Evolutionary conservation across 2,797 vertebrate genomes (phyloP).

Genomic region (Alosa sapidissima): DNA sequence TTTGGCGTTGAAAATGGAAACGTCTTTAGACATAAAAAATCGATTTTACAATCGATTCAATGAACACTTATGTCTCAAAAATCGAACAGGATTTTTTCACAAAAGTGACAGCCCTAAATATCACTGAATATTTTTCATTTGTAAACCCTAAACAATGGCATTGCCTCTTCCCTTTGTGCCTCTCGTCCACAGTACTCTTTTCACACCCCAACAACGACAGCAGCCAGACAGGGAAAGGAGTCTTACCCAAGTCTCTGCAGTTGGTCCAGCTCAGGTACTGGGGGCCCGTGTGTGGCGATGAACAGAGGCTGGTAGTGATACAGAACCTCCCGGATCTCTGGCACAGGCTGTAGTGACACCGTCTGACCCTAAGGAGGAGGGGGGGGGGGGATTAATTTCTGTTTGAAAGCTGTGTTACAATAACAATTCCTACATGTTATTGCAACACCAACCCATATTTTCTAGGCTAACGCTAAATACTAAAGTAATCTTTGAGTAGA

Average conservation of each 20-base stretch:
- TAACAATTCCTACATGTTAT: background rate
- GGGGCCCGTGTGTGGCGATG: constrained; percentile 84
- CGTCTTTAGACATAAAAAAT: too few species aligned
- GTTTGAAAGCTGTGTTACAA: background rate
- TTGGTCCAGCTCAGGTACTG: constrained; percentile 84
- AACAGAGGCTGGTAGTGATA: constrained; percentile 86
- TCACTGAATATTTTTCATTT: background rate
- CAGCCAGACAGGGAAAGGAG: background rate
- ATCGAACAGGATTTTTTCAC: too few species aligned
- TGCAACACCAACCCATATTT: background rate
- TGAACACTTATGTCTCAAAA: too few species aligned
- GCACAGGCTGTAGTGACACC: constrained; percentile 83
- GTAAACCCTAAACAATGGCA: background rate
- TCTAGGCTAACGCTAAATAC: background rate
- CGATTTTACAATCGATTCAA: too few species aligned
- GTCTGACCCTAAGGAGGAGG: constrained; percentile 78
- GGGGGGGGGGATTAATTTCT: background rate
- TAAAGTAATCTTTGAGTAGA: too few species aligned
- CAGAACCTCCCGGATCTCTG: constrained; percentile 82
- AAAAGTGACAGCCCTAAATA: too few species aligned
- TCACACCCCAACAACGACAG: background rate
- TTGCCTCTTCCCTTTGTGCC: background rate
- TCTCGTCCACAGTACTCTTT: too few species aligned
- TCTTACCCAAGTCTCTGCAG: constrained; percentile 86
- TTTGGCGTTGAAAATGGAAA: too few species aligned